A percentile compares a stretch with the other conserved stretches of the same genome.
Conservation (phyloP, 64 coral and sea anemone genomes). For the Pocillopora verrucosa region DNA sequence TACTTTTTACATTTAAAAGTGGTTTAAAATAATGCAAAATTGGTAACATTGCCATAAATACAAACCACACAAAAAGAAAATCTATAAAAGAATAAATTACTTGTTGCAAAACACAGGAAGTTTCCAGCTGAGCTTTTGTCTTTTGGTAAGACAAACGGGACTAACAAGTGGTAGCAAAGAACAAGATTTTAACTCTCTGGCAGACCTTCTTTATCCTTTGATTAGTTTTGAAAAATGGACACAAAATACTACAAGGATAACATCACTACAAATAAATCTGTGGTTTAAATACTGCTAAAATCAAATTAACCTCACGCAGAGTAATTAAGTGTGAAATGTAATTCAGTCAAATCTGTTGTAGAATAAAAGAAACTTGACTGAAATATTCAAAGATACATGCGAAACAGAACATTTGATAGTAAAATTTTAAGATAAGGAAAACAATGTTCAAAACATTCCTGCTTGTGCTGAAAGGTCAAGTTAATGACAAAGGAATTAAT, state of each 20-base stretch:
- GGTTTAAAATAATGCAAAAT: too few species aligned
- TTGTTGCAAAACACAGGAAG: constrained; percentile 18
- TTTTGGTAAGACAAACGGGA: background rate
- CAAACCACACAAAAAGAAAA: background rate
- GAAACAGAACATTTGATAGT: background rate
- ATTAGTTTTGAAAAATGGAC: background rate
- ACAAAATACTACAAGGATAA: background rate
- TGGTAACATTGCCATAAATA: too few species aligned
- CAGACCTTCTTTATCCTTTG: background rate
- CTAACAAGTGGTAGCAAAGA: background rate
- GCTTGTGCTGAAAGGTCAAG: background rate
- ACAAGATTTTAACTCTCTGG: background rate
- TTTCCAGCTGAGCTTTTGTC: background rate
- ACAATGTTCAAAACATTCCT: background rate
- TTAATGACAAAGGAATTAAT: background rate
- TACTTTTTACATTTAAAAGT: too few species aligned
- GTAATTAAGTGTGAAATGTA: background rate
- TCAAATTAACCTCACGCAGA: background rate
- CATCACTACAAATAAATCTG: background rate
- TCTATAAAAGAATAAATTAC: background rate
- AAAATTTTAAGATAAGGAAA: background rate
- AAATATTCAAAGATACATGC: background rate
- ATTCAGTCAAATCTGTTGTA: background rate
- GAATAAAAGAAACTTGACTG: background rate
- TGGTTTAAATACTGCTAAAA: constrained; percentile 1